These are phyloP conservation scores for Tragelaphus scriptus DNA, from an alignment of 2,113 vertebrate genomes.

Conservation along the genomic window DNA sequence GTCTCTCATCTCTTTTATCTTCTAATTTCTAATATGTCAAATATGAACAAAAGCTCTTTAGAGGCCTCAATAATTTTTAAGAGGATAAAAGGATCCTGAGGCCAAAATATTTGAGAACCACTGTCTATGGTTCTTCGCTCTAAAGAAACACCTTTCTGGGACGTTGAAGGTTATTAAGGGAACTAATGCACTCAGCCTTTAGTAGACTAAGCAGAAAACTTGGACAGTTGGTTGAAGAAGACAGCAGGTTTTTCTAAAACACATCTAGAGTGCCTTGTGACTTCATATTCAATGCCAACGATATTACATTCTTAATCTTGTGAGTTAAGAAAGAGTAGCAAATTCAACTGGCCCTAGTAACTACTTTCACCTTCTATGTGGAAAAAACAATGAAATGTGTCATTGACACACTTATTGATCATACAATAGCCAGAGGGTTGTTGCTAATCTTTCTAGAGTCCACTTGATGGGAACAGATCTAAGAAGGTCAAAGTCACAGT, in stretches of 20 bases:
- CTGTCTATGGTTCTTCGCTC: background rate
- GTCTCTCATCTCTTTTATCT: background rate
- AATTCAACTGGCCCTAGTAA: background rate
- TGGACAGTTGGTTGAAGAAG: background rate
- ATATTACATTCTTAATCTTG: background rate
- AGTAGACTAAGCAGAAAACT: background rate
- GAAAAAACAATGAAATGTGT: background rate
- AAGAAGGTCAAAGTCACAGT: background rate
- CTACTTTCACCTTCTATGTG: background rate
- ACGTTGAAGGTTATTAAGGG: background rate
- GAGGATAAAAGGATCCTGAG: background rate
- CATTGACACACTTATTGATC: constrained; percentile 11
- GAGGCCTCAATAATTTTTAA: background rate
- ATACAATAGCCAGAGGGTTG: background rate
- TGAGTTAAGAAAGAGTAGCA: background rate
- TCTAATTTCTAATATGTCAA: constrained; percentile 19
- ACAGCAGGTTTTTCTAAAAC: background rate
- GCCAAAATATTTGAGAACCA: background rate
- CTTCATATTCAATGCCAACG: background rate
- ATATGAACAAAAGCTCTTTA: background rate
- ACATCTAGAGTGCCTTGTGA: background rate
- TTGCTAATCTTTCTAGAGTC: background rate
- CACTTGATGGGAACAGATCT: background rate
- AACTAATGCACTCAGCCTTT: background rate
- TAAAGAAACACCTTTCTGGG: constrained; percentile 13